Percentiles rank a stretch among this genome's conserved stretches.
These are phyloP conservation scores for Chrysolophus pictus DNA, from an alignment of 2,797 vertebrate species.

Conservation along the genomic window DNA sequence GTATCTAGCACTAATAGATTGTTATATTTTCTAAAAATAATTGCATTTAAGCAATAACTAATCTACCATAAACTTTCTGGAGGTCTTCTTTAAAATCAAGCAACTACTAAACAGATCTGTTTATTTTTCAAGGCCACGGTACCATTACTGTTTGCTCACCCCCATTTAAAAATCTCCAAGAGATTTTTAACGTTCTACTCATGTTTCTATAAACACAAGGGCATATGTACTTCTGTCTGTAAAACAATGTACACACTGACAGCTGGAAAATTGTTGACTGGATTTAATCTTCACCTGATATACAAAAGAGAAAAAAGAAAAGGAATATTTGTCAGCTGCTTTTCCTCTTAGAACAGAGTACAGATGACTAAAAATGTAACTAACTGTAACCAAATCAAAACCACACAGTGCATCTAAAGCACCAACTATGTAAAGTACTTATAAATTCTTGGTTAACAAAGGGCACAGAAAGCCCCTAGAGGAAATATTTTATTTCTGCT, in stretches of 20 bases:
- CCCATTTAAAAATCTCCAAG: not conserved
- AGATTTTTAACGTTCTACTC: not conserved
- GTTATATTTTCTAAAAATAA: not conserved
- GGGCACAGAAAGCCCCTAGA: conserved; percentile 58
- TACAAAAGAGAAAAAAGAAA: not conserved
- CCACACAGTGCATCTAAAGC: conserved; percentile 4
- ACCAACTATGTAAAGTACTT: conserved; percentile 23
- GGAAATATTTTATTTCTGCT: conserved; percentile 73
- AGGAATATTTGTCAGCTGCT: conserved; percentile 2
- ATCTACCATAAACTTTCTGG: not conserved
- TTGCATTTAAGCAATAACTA: conserved; percentile 12
- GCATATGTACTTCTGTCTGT: not conserved
- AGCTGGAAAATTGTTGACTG: conserved; percentile 30
- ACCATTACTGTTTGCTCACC: not conserved
- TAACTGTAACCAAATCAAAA: conserved; percentile 49
- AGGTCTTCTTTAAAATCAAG: conserved; percentile 15
- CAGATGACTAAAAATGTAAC: conserved; percentile 37
- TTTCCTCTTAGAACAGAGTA: conserved; percentile 27
- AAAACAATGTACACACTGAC: not conserved
- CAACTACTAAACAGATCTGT: not conserved
- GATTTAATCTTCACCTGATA: conserved; percentile 42
- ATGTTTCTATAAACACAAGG: not conserved
- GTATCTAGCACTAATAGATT: not conserved
- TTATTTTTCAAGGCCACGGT: not conserved
- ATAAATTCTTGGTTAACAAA: conserved; percentile 73